A percentile compares a stretch with the other conserved stretches of the same genome.
Conservation (phyloP, 1,140 invertebrate genomes). For the Drosophila persimilis region DNA sequence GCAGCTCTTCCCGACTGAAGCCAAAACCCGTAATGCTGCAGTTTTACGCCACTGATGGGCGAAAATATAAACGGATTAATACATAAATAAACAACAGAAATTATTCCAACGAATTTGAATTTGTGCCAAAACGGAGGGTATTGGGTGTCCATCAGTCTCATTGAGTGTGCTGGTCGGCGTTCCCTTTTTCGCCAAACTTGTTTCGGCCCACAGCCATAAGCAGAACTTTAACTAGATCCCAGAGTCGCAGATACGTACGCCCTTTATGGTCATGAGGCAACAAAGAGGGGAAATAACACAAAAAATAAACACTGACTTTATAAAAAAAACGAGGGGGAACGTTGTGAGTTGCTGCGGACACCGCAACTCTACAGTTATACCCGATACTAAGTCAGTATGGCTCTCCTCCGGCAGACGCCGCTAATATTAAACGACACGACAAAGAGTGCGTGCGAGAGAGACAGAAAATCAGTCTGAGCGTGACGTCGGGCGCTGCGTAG, state of each 20-base stretch:
- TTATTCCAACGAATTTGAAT: constrained; percentile 29
- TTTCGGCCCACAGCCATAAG: constrained; percentile 31
- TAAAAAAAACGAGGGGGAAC: too few relatives aligned
- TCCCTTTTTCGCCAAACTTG: constrained; percentile 42
- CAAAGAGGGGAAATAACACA: constrained; percentile 8
- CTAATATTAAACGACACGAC: too few relatives aligned
- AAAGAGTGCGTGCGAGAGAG: too few relatives aligned
- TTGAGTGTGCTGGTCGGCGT: constrained; percentile 20
- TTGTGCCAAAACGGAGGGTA: constrained; percentile 11
- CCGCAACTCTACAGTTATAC: too few relatives aligned
- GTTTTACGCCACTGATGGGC: constrained; percentile 1
- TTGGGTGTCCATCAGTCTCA: constrained; percentile 5
- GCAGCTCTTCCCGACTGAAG: constrained; percentile 2
- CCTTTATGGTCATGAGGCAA: constrained; percentile 40
- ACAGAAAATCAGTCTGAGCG: too few relatives aligned
- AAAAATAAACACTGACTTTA: constrained; percentile 2
- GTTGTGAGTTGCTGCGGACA: too few relatives aligned
- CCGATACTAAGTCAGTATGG: too few relatives aligned
- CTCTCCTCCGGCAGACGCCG: too few relatives aligned
- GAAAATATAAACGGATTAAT: constrained; percentile 20
- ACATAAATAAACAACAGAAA: constrained; percentile 15
- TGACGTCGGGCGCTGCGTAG: too few relatives aligned
- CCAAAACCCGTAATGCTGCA: constrained; percentile 6
- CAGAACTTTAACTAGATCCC: constrained; percentile 12
- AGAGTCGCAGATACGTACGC: constrained; percentile 14